Evolutionary conservation across 2,113 vertebrate species (phyloP).

Genomic region (Lagopus muta): DNA sequence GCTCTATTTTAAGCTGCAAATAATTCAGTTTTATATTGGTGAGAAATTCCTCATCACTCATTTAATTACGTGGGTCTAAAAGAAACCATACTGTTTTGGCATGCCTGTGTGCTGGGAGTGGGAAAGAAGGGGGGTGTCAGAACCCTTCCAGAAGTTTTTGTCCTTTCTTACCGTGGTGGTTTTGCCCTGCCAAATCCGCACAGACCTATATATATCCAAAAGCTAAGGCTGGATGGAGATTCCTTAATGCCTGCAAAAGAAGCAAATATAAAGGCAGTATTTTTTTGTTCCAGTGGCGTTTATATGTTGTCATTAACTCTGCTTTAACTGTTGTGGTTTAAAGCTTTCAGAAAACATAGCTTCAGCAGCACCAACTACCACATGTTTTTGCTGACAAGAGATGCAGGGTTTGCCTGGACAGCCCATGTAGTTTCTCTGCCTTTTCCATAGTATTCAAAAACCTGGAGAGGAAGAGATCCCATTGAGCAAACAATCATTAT

Average conservation of each 20-base stretch:
- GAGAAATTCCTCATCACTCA: conserved; percentile 54
- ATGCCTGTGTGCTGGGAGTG: neutral
- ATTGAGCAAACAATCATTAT: neutral
- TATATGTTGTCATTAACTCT: neutral
- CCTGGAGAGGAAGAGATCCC: neutral
- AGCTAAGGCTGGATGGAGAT: neutral
- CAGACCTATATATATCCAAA: neutral
- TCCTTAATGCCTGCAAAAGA: neutral
- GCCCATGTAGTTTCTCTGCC: neutral
- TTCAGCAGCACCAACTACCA: neutral
- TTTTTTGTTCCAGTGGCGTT: neutral
- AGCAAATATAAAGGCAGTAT: neutral
- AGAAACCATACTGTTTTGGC: neutral
- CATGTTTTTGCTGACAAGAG: neutral
- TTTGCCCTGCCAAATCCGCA: conserved; percentile 13
- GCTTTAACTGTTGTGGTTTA: neutral
- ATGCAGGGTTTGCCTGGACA: neutral
- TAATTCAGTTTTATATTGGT: conserved; percentile 31
- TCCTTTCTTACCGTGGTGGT: neutral
- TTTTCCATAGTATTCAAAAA: neutral
- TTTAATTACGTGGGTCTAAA: neutral
- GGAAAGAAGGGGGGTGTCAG: neutral
- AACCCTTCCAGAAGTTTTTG: conserved; percentile 12
- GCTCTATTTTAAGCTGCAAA: conserved; percentile 48
- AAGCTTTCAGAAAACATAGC: neutral